A percentile compares a stretch with the other conserved stretches of the same genome.
Conservation (phyloP, 2,113 vertebrate genomes). For the Herpetotheres cachinnans region DNA sequence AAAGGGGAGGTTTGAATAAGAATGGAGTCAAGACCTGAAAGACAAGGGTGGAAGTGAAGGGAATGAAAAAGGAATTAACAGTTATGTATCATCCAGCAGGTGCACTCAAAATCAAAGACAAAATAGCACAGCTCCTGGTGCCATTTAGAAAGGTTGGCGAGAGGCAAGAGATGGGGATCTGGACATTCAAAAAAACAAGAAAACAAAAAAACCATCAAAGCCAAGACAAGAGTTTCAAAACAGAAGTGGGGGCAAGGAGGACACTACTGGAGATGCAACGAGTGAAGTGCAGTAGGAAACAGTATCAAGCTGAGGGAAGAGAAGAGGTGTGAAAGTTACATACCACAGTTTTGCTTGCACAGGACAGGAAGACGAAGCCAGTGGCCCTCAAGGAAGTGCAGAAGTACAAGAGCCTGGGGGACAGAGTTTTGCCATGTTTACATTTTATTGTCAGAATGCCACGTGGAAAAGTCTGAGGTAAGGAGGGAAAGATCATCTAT, state of each 20-base stretch:
- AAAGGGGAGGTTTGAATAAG: not conserved
- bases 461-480: not conserved
- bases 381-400: not conserved
- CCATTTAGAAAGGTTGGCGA: not conserved
- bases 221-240: not conserved
- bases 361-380: not conserved
- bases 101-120: not conserved
- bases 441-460: not conserved
- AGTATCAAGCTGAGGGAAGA: not conserved
- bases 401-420: not conserved
- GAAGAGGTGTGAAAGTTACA: not conserved
- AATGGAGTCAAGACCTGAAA: not conserved
- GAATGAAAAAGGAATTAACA: not conserved
- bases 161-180: not conserved
- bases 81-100: not conserved
- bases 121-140: not conserved
- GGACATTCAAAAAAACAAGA: not conserved
- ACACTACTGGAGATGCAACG: not conserved
- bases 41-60: not conserved
- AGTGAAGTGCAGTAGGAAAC: not conserved
- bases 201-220: not conserved
- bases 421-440: not conserved
- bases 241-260: not conserved
- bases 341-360: not conserved
- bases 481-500: not conserved